These are phyloP conservation scores for Ceraclea dissimilis DNA, from an alignment of 2,888 invertebrate genomes.

Conservation along the genomic window DNA sequence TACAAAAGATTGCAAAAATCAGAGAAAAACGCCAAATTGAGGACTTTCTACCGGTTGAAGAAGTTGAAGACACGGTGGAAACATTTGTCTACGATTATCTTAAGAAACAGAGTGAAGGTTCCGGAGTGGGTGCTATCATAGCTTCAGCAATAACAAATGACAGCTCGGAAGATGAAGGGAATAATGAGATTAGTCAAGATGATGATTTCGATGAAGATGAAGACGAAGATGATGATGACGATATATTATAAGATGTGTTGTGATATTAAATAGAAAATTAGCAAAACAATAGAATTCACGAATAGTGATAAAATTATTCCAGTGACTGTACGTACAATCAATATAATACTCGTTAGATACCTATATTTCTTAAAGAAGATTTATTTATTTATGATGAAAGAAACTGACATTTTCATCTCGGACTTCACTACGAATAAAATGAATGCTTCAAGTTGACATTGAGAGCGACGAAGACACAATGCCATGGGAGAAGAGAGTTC, in stretches of 20 bases:
- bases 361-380: no score
- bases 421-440: no score
- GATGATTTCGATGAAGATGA: conserved; percentile 29
- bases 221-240: conserved; percentile 12
- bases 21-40: conserved; percentile 36
- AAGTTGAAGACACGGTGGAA: conserved; percentile 41
- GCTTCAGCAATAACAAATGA: conserved; percentile 40
- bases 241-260: conserved; percentile 12
- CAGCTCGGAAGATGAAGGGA: conserved; percentile 29
- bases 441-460: no score
- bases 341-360: no score
- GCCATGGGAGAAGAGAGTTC: no score
- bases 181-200: conserved; percentile 30
- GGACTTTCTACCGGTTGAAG: conserved; percentile 41
- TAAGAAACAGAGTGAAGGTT: conserved; percentile 38
- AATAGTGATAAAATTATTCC: no score
- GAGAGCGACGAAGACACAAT: no score
- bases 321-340: no score
- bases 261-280: conserved; percentile 15
- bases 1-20: conserved; percentile 25
- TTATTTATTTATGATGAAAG: no score
- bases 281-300: not conserved
- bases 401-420: no score
- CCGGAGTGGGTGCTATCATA: conserved; percentile 38
- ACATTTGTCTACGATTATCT: conserved; percentile 40